Conservation (phyloP, 2,113 vertebrate genomes). For the Tetraodon nigroviridis region DNA sequence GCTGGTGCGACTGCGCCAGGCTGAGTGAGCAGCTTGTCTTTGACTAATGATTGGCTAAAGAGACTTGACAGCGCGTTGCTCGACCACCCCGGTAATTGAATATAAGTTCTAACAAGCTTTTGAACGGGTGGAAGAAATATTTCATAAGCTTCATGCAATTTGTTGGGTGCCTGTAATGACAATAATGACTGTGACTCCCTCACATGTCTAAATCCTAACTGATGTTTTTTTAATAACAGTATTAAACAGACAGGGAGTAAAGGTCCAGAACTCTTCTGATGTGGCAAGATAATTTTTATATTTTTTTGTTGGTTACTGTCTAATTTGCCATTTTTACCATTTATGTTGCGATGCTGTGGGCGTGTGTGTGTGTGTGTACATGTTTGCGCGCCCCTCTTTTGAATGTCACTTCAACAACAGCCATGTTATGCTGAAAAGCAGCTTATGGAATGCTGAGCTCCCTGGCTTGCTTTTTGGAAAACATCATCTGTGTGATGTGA, state of each 20-base stretch:
- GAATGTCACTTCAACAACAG: conserved; percentile 41
- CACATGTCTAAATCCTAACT: conserved; percentile 57
- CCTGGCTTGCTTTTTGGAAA: conserved; percentile 9
- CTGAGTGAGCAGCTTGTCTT: conserved; percentile 67
- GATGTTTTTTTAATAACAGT: conserved; percentile 51
- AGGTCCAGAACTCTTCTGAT: conserved; percentile 17
- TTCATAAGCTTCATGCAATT: conserved; percentile 86
- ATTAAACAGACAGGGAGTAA: conserved; percentile 31
- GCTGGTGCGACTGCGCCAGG: conserved; percentile 35
- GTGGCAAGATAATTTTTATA: conserved; percentile 31
- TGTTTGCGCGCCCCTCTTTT: too few species aligned
- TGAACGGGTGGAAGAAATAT: conserved; percentile 81
- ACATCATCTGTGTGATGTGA: conserved; percentile 9
- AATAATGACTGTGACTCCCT: conserved; percentile 69
- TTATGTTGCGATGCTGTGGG: conserved; percentile 21
- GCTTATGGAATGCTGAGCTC: conserved; percentile 38
- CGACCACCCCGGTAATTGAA: conserved; percentile 84
- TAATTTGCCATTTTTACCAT: conserved; percentile 54
- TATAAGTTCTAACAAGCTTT: conserved; percentile 83
- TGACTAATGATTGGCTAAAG: conserved; percentile 87
- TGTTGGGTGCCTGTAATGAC: conserved; percentile 70
- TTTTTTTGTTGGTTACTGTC: conserved; percentile 56
- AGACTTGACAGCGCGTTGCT: conserved; percentile 81
- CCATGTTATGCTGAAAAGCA: conserved; percentile 55
- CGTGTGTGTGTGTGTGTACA: too few species aligned